Evolutionary conservation across 2,888 invertebrate species (phyloP), one percentile per base, ranked within the genome.

Genomic region (Sturmia bella): DNA sequence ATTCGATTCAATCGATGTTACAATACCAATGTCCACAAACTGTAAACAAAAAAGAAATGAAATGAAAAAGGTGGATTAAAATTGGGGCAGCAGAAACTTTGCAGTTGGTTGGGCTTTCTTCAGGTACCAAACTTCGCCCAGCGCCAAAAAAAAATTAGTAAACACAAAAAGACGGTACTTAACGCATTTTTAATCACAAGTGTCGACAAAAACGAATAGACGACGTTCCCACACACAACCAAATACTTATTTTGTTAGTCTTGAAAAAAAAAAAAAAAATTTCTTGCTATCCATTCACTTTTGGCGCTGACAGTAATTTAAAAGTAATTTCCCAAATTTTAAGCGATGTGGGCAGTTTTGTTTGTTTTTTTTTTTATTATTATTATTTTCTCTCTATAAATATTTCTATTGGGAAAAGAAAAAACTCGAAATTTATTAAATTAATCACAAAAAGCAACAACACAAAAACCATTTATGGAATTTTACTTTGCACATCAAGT

Each of bases 1-100:
- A 92, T 99, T 99, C 87, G 94, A 93, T 91, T 99, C 98, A 87
- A 99, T 96, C 77, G 98, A 98, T 57, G 98, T 96, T 84, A 99
- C 97, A 77, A 97, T 92, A 21, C 99, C 99, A 87, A 99, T 92
- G 83, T 98, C 96, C 85, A 98, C 94, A 91, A 97, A 97, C 98
- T 99, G 93, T 61, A 94, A 93, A 77, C 84, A 86, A 84, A 82
- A 61, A 76, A 61, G 66, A 11, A 0, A n/a, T 17, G 39, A n/a
- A 61, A 6, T n/a, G 12, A 15, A 17, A 54, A 37, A 32, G 12
- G 0, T 43, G 12, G 0, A 52, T 11, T 52, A 11, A 11, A 24
- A 17, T 0, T n/a, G 39, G 15, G 17, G 3, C 21, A n/a, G 12
- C n/a, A n/a, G 13, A 52, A 52, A 50, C 11, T 24, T 3, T 13